Base-by-base conservation (phyloP, 2,888 invertebrate species). In the Hermodice carunculata region DNA sequence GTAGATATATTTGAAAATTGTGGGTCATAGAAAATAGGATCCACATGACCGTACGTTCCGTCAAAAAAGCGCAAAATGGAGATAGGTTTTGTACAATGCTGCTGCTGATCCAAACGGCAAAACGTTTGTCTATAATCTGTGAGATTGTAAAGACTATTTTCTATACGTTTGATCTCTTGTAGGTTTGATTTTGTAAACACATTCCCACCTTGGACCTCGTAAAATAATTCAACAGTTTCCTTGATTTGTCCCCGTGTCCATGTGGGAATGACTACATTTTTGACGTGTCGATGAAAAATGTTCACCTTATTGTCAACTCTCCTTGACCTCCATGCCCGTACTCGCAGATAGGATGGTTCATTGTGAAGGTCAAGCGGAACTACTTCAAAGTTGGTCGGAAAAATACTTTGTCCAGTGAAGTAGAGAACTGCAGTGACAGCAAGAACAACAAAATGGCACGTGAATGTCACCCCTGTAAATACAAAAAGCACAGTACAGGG, bases 111-210 rank as follows among this genome's bases (percentile, higher is more conserved):
- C 29, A 40, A n/a, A 6, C 19, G 46, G 29, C 67, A 67, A 32
- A 57, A 67, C n/a, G 26, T 51, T 19, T 19, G 22, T 19, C 43
- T 57, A 48, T 29, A 60, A 8, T 56, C 40, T 0, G 43, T 44
- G 34, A 61, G 28, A 26, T 57, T 31, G 43, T 42, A 34, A 40
- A 64, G 57, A 22, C 49, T 44, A 17, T 75, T 59, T 60, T 79
- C 78, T 2, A 80, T 71, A 2, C 60, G 51, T 43, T 73, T 51
- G 17, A 81, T 79, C 40, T 46, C 44, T 44, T 71, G 43, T 8
- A 81, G 64, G 51, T 75, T 76, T 2, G 64, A 56, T 57, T 67
- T 66, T 0, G 78, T 78, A 53, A 80, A 77, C 6, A 81, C 67
- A 53, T 80, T 81, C n/a, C n/a, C n/a, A n/a, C n/a, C n/a, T n/a